Percentiles rank a stretch among this genome's conserved stretches.
phyloP scores from a whole-genome alignment of 2,797 vertebrate species.

The Adrianichthys oophorus region DNA sequence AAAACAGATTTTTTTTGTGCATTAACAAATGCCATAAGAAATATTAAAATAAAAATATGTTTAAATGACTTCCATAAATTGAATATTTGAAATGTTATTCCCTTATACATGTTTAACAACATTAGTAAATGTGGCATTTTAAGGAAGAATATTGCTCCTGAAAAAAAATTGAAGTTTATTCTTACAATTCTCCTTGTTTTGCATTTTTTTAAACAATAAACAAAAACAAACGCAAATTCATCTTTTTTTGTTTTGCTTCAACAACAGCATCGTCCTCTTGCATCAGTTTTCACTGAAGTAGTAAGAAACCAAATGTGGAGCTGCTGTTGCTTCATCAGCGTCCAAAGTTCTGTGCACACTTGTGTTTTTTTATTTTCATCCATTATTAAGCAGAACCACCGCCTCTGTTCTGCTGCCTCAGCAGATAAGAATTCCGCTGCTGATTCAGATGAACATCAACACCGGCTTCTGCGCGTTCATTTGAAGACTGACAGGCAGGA shows the following conservation, averaged over 20 bases:
- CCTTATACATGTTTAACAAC: no score
- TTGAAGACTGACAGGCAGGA: conserved; percentile 13
- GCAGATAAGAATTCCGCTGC: conserved; percentile 14
- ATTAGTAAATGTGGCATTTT: no score
- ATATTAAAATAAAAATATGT: neutral
- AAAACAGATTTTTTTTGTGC: neutral
- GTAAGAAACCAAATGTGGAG: conserved; percentile 20
- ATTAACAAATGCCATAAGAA: neutral
- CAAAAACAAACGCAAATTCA: no score
- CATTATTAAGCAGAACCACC: conserved; percentile 49
- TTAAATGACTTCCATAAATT: no score
- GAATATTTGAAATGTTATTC: no score
- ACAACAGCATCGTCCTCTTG: neutral
- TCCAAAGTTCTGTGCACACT: neutral
- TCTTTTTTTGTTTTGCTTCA: no score
- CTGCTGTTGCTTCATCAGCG: conserved; percentile 35
- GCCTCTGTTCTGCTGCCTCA: conserved; percentile 29
- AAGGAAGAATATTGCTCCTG: no score
- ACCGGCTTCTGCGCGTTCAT: conserved; percentile 1
- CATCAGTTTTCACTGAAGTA: conserved; percentile 21
- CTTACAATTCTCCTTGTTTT: no score
- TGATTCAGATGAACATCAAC: conserved; percentile 24
- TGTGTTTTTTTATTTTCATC: conserved; percentile 50
- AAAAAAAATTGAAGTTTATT: no score
- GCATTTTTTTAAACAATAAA: no score